phyloP scores from a whole-genome alignment of 2,797 vertebrate species.

The Apogon talboti region DNA sequence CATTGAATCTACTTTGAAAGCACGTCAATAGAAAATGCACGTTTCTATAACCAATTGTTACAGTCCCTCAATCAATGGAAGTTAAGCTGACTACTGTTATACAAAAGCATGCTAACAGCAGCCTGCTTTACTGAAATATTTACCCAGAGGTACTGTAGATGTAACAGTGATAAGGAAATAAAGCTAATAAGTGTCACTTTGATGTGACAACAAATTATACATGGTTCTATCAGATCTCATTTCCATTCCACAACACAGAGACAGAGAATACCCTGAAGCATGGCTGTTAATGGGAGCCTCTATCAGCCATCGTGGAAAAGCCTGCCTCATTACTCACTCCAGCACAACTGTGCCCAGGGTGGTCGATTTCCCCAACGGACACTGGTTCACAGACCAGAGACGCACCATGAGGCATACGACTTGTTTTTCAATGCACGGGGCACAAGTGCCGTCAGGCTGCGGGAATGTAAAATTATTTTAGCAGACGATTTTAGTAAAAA shows the following conservation, averaged over 20 bases:
- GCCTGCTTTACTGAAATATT: conserved; percentile 58
- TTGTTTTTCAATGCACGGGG: conserved; percentile 62
- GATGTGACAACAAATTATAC: conserved; percentile 85
- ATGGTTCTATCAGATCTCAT: conserved; percentile 82
- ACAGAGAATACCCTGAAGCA: conserved; percentile 81
- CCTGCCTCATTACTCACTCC: conserved; percentile 84
- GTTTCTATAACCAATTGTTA: conserved; percentile 47
- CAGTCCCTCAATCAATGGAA: conserved; percentile 57
- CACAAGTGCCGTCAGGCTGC: conserved; percentile 65
- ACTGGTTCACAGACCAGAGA: conserved; percentile 73
- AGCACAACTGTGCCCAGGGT: conserved; percentile 80
- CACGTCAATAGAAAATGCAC: conserved; percentile 43
- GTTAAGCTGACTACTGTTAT: conserved; percentile 45
- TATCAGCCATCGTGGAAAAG: conserved; percentile 78
- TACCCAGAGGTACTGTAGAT: conserved; percentile 79
- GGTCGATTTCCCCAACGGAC: conserved; percentile 76
- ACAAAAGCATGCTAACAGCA: conserved; percentile 53
- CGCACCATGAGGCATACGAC: conserved; percentile 56
- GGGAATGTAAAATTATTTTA: conserved; percentile 47
- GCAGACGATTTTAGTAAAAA: conserved; percentile 36
- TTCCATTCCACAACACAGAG: conserved; percentile 77
- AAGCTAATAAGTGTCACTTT: conserved; percentile 86
- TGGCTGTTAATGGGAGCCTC: conserved; percentile 81
- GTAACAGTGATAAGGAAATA: conserved; percentile 80
- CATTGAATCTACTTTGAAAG: conserved; percentile 57